Evolutionary conservation across 2,888 invertebrate species (phyloP), one percentile per base, ranked within the genome.

Genomic region (Choristoneura rosaceana): DNA sequence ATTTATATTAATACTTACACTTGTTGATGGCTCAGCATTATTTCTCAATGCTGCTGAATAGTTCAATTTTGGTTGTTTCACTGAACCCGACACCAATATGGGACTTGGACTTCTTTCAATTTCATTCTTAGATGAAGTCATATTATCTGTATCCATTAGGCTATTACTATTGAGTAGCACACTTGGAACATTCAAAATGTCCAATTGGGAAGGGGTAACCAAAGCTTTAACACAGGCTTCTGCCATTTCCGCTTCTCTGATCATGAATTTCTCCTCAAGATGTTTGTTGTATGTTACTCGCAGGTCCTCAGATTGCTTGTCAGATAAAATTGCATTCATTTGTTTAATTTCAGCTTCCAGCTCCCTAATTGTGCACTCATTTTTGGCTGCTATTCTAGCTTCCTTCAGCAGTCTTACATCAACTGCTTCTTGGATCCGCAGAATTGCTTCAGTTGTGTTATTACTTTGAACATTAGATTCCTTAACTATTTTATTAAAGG

Each of bases 341-440:
- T 92, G 91, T 65, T 89, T 92, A 38, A 94, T 92, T 84, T 94
- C 94, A 61, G 90, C 86, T 77, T 92, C 92, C 8, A 94, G 80
- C 76, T 93, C 93, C 76, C 90, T 85, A 14, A 94, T 90, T 14
- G 84, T 87, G 61, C 78, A 79, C 76, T 94, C 94, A 82, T 90
- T 91, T 78, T 87, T 89, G 2, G 91, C 90, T 61, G 93, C 93
- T 73, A 90, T 81, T 77, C 84, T 87, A 14, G 93, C 94, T 83
- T 94, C 94, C 73, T 84, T 86, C 4, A 84, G 76, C 64, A 94
- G 86, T 81, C 91, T 86, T 10, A 84, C 77, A 79, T 93, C 87
- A 15, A 94, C 93, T 69, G 92, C 92, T 80, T 92, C 89, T 73
- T 94, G 94, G 74, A 94, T 92, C 67, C 77, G 83, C 59, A 94